Evolutionary conservation across 2,888 invertebrate genomes (phyloP).

Genomic region (Cartodere bifasciata): DNA sequence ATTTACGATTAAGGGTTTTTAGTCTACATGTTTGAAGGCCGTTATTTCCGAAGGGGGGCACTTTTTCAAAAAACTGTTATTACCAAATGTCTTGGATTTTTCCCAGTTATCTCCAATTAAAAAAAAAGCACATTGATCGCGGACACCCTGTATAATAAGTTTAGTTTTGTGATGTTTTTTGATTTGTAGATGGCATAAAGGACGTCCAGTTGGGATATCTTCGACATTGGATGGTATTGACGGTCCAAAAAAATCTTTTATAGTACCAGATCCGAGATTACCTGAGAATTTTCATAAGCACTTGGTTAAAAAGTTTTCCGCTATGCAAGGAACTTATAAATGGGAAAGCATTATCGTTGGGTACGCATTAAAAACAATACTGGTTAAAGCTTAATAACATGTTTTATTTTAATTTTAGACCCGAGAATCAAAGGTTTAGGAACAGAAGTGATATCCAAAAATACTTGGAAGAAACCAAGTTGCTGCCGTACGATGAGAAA

Average conservation of each 20-base stretch:
- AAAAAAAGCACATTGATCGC: too few relatives aligned
- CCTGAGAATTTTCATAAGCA: conserved; percentile 70
- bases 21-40: too few relatives aligned
- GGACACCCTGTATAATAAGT: too few relatives aligned
- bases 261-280: conserved; percentile 61
- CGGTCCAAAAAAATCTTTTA: conserved; percentile 37
- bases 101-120: too few relatives aligned
- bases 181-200: conserved; percentile 54
- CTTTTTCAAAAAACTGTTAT: too few relatives aligned
- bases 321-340: conserved; percentile 52
- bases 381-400: not conserved
- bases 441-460: conserved; percentile 42
- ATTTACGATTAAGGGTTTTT: too few relatives aligned
- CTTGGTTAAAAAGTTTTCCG: conserved; percentile 58
- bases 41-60: too few relatives aligned
- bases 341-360: conserved; percentile 69
- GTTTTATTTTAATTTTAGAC: conserved; percentile 29
- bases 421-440: conserved; percentile 47
- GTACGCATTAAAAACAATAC: too few relatives aligned
- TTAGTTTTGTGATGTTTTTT: not conserved
- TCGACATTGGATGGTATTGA: conserved; percentile 34
- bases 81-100: too few relatives aligned
- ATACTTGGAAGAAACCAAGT: conserved; percentile 35
- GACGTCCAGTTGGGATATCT: conserved; percentile 49
- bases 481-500: conserved; percentile 24